Percentiles rank a stretch among this genome's conserved stretches.
Conservation (phyloP, 1,140 invertebrate species). For the Chionoecetes opilio region DNA sequence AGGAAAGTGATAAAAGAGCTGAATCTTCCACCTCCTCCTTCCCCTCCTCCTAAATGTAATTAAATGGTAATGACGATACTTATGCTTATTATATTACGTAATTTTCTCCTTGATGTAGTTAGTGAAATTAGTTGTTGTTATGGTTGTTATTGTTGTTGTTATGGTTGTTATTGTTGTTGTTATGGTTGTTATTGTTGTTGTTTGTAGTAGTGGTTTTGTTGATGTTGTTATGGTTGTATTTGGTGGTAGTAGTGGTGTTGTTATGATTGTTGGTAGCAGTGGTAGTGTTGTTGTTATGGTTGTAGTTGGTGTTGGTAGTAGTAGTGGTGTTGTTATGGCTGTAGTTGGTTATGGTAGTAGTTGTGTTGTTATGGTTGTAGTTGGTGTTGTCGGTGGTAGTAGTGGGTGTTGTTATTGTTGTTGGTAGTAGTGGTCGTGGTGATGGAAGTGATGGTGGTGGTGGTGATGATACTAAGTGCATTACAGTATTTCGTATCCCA, state of each 20-base stretch:
- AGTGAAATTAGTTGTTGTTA: neutral
- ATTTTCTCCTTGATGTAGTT: neutral
- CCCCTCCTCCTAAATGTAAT: neutral
- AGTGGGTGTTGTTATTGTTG: neutral
- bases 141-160: neutral
- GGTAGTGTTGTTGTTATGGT: neutral
- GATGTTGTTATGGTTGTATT: neutral
- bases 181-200: neutral
- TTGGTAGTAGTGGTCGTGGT: neutral
- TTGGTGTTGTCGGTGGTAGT: neutral
- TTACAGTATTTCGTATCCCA: neutral
- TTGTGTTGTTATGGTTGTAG: neutral
- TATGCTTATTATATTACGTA: too few relatives aligned
- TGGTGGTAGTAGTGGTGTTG: neutral
- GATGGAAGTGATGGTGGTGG: neutral
- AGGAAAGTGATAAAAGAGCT: neutral
- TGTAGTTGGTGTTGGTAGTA: neutral
- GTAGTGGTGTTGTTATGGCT: neutral
- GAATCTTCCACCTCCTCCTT: neutral
- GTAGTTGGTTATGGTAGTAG: too few relatives aligned
- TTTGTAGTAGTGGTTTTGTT: neutral
- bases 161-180: neutral
- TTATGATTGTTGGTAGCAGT: neutral
- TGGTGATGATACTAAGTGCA: neutral
- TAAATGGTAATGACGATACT: neutral